Evolutionary conservation across 2,888 invertebrate species (phyloP).

Genomic region (Xylocampa areola): DNA sequence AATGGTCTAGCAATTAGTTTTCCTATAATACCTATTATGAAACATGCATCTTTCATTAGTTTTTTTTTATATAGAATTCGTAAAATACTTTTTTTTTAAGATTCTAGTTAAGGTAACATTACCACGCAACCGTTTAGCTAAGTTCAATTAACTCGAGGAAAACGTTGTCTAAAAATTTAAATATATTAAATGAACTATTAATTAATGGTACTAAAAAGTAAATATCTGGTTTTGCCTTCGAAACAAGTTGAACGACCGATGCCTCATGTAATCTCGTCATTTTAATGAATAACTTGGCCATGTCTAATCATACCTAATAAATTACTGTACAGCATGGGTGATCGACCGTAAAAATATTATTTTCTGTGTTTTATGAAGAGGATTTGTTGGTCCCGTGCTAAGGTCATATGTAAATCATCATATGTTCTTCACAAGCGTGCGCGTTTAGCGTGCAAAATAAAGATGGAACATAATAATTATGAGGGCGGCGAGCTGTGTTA

Average conservation of each 20-base stretch:
- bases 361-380: slow-evolving; percentile 32
- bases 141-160: slow-evolving; percentile 56
- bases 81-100: slow-evolving; percentile 3
- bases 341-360: slow-evolving; percentile 56
- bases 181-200: slow-evolving; percentile 52
- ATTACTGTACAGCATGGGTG: slow-evolving; percentile 38
- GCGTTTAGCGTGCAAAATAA: not conserved
- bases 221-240: slow-evolving; percentile 47
- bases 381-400: slow-evolving; percentile 17
- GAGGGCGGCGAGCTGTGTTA: slow-evolving; percentile 5
- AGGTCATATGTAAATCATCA: slow-evolving; percentile 11
- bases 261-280: slow-evolving; percentile 26
- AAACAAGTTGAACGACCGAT: slow-evolving; percentile 63
- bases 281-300: slow-evolving; percentile 8
- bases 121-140: slow-evolving; percentile 16
- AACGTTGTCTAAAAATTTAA: slow-evolving; percentile 19
- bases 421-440: not conserved
- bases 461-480: not conserved
- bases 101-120: not conserved
- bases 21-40: no score
- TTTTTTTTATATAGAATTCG: slow-evolving; percentile 1
- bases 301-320: slow-evolving; percentile 6
- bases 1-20: no score
- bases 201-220: slow-evolving; percentile 55
- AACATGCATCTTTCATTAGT: no score